phyloP scores from a whole-genome alignment of 2,113 vertebrate species.

The Tretioscincus oriximinensis region DNA sequence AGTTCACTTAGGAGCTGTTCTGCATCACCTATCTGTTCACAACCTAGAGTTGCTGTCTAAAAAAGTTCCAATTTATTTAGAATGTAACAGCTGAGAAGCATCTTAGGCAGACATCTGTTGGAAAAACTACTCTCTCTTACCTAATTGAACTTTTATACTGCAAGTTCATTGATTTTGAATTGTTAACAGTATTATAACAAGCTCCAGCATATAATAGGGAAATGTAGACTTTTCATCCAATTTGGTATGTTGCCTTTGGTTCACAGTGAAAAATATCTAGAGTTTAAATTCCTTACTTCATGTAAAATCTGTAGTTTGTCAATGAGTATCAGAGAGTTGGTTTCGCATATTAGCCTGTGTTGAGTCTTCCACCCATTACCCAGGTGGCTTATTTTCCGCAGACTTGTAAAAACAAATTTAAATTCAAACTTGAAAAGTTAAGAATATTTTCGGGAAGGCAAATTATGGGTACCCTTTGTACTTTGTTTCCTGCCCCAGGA shows the following conservation, averaged over 20 bases:
- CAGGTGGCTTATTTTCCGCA: conserved; percentile 14
- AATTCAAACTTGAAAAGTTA: conserved; percentile 38
- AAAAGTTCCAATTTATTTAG: conserved; percentile 2
- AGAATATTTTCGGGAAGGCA: conserved; percentile 28
- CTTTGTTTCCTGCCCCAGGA: conserved; percentile 32
- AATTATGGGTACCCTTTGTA: conserved; percentile 15
- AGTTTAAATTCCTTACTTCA: background rate
- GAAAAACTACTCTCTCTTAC: too few species aligned
- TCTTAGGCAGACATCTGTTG: background rate
- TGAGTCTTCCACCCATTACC: background rate
- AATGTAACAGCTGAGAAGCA: conserved; percentile 34
- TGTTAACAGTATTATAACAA: background rate
- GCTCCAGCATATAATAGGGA: conserved; percentile 9
- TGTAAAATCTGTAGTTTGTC: background rate
- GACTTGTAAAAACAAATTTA: conserved; percentile 43
- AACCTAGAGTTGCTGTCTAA: background rate
- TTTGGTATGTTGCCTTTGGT: conserved; percentile 27
- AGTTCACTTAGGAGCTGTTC: too few species aligned
- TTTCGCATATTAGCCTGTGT: background rate
- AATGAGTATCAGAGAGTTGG: conserved; percentile 24
- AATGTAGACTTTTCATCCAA: background rate
- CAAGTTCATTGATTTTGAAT: conserved; percentile 13
- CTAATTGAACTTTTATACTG: conserved; percentile 22
- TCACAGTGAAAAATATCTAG: conserved; percentile 26
- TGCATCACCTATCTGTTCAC: too few species aligned